Percentiles rank a stretch among this genome's conserved stretches.
phyloP scores from a whole-genome alignment of 2,113 vertebrate genomes.

The Dolichallabes microphthalmus region DNA sequence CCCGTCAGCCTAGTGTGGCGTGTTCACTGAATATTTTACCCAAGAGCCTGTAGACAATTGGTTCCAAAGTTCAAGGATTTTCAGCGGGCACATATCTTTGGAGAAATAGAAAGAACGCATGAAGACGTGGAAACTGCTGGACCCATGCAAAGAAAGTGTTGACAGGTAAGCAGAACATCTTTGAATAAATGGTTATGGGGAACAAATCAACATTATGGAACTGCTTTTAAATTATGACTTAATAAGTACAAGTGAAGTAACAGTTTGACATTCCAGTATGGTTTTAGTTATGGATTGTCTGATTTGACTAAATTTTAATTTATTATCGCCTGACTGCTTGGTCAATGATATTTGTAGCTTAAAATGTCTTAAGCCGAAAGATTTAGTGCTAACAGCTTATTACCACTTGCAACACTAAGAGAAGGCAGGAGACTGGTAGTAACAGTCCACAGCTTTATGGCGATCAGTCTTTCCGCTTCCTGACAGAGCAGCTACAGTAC shows the following conservation, averaged over 20 bases:
- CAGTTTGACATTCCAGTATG: not conserved
- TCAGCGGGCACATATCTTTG: slow-evolving; percentile 47
- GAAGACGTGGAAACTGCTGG: slow-evolving; percentile 39
- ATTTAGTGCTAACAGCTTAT: not conserved
- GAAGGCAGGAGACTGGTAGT: not conserved
- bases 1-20: slow-evolving; percentile 56
- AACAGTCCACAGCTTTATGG: not conserved
- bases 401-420: too few relatives aligned
- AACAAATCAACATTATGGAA: not conserved
- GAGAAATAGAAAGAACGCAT: slow-evolving; percentile 40
- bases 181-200: not conserved
- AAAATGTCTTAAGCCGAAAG: not conserved
- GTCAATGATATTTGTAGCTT: not conserved
- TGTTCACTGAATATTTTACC: slow-evolving; percentile 74
- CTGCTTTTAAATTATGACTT: slow-evolving; percentile 24
- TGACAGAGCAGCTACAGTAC: not conserved
- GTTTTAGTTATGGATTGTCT: not conserved
- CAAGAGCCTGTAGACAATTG: slow-evolving; percentile 61
- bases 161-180: slow-evolving; percentile 44
- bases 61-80: slow-evolving; percentile 77
- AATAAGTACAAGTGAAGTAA: not conserved
- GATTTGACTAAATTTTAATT: not conserved
- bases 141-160: slow-evolving; percentile 29
- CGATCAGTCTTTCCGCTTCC: not conserved
- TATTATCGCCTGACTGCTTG: not conserved